A percentile compares a stretch with the other conserved stretches of the same genome.
Conservation (phyloP, 2,888 invertebrate genomes). For the Plagiodera versicolora region DNA sequence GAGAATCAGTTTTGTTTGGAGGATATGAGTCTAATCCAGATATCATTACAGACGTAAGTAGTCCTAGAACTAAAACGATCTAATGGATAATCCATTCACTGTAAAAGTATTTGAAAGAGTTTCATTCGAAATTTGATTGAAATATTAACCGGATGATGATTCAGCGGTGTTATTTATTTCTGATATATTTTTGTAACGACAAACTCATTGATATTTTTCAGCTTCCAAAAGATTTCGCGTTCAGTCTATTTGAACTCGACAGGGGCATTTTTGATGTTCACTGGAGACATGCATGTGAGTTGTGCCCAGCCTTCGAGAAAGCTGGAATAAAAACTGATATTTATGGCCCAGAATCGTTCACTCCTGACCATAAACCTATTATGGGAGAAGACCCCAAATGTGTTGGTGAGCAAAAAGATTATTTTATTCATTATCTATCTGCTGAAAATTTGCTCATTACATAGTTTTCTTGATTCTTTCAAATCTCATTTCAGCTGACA, state of each 20-base stretch:
- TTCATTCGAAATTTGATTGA: too few relatives aligned
- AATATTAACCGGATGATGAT: too few relatives aligned
- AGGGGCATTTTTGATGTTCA: slow-evolving; percentile 83
- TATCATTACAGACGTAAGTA: slow-evolving; percentile 69
- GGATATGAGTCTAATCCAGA: slow-evolving; percentile 88
- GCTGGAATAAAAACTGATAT: slow-evolving; percentile 84
- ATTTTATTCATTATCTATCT: too few relatives aligned
- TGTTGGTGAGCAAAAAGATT: slow-evolving; percentile 54
- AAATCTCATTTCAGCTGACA: too few relatives aligned
- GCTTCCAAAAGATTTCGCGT: slow-evolving; percentile 77
- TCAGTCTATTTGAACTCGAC: slow-evolving; percentile 83
- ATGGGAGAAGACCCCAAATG: slow-evolving; percentile 76
- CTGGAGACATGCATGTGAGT: slow-evolving; percentile 68
- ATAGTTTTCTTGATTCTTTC: too few relatives aligned
- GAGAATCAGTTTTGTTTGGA: slow-evolving; percentile 80
- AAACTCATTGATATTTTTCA: slow-evolving; percentile 42
- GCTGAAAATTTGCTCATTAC: too few relatives aligned
- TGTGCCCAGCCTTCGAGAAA: slow-evolving; percentile 74
- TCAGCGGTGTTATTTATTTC: background rate
- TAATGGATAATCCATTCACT: too few relatives aligned
- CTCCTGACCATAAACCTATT: slow-evolving; percentile 87
- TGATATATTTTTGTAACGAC: too few relatives aligned
- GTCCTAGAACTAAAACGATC: too few relatives aligned
- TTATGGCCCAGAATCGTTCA: slow-evolving; percentile 91
- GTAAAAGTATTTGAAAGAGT: too few relatives aligned